Evolutionary conservation across 1,140 invertebrate species (phyloP), one percentile per base, ranked within the genome.

Genomic region (Pseudobourletiella spinata): DNA sequence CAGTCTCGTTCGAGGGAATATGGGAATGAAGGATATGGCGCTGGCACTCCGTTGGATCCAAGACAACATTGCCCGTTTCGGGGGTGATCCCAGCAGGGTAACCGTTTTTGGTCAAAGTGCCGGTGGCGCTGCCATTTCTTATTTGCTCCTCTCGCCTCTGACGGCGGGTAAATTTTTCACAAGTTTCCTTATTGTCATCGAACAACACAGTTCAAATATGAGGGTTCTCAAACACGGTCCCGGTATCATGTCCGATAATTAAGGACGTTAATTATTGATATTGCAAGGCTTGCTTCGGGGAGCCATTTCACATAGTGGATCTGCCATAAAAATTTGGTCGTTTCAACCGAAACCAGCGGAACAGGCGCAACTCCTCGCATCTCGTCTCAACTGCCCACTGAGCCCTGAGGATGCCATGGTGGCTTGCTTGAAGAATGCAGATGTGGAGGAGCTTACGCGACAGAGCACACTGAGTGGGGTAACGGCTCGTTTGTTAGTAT

Each of bases 41-140:
- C 8, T 59, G 6, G 35, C 22, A 25, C 35, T 59, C 6, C 18
- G 28, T 22, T 59, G 57, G 57, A 43, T 59, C 43, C 88, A 94
- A 72, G 88, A 95, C 74, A 95, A 96, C 73, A 91, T 96, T 28
- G 87, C 82, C 1, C 83, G 84, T 59, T 96, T 97, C 72, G 90
- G 90, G 18, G 94, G 92, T 1, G 91, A 97, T 77, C 83, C 89
- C 0, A 83, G 83, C 16, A 92, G 91, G 71, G 89, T 97, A 6
- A 95, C 94, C 0, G 75, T 98, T 0, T 83, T 96, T 71, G 95
- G 95, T 8, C 24, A 54, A 20, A 32, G 50, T 42, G 59, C 68
- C n/a, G 66, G 66, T 30, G 60, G 42, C 22, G 35, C 57, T 26
- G 25, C 28, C 6, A 32, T 56, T 4, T n/a, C 2, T 56, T 16